Conservation (phyloP, 2,113 vertebrate species). For the Loxodonta africana region DNA sequence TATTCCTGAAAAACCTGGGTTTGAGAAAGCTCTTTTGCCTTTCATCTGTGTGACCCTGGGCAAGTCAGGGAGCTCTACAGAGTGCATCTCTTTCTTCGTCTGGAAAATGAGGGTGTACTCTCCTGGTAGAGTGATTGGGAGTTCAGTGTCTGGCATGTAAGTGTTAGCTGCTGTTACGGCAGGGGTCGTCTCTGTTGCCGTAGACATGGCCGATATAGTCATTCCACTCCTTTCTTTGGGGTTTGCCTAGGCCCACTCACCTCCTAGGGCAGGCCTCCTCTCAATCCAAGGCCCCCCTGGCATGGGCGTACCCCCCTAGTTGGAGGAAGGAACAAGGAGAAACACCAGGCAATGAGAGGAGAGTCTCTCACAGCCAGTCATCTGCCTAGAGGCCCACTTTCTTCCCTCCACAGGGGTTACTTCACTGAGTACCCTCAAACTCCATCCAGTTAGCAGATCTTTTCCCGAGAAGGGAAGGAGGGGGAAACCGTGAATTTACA, state of each 20-base stretch:
- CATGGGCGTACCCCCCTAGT: not conserved
- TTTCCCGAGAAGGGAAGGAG: not conserved
- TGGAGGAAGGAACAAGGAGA: constrained; percentile 45
- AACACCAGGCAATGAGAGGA: not conserved
- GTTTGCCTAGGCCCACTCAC: not conserved
- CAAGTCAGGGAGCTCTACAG: not conserved
- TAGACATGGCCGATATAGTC: not conserved
- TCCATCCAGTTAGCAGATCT: not conserved
- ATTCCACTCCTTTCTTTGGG: not conserved
- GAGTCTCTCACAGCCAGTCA: not conserved
- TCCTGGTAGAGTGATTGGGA: not conserved
- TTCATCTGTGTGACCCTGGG: not conserved
- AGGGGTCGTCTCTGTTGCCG: not conserved
- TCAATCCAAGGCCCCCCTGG: not conserved
- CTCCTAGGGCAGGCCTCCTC: not conserved
- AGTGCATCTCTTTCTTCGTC: not conserved
- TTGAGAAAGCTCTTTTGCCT: constrained; percentile 21
- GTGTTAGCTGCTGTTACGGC: not conserved
- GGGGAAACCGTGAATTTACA: not conserved
- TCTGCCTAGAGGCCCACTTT: not conserved
- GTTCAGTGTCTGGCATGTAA: not conserved
- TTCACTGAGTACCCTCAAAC: not conserved
- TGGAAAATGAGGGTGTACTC: not conserved
- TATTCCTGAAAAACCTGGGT: not conserved
- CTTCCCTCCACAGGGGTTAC: not conserved